Conservation (phyloP, 1,140 invertebrate genomes). For the Eubasilissa regina region DNA sequence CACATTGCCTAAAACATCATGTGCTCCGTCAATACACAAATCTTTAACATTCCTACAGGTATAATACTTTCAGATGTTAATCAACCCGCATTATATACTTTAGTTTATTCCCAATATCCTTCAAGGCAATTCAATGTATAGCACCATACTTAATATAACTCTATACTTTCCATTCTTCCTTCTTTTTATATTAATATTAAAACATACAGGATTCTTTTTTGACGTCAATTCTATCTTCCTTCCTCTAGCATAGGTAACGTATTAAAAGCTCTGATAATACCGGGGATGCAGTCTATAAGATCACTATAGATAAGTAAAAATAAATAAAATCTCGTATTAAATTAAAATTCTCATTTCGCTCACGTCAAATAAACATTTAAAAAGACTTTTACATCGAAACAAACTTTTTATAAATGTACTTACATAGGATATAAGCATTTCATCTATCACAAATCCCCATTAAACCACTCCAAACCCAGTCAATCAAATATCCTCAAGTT, state of each 20-base stretch:
- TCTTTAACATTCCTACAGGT: constrained; percentile 41
- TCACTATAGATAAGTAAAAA: constrained; percentile 40
- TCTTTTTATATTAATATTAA: constrained; percentile 46
- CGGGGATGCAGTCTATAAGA: constrained; percentile 51
- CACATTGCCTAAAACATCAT: constrained; percentile 56
- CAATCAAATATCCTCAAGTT: no score
- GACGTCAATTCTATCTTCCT: constrained; percentile 9
- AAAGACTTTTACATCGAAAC: constrained; percentile 16
- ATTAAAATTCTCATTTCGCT: constrained; percentile 30
- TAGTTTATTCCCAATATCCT: constrained; percentile 54
- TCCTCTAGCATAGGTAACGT: constrained; percentile 44
- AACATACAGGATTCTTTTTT: constrained; percentile 38
- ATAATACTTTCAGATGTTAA: constrained; percentile 48
- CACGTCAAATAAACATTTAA: constrained; percentile 1
- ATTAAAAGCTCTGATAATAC: constrained; percentile 51
- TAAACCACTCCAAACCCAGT: not conserved
- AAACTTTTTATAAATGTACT: constrained; percentile 19
- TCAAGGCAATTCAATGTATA: constrained; percentile 61
- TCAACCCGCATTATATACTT: constrained; percentile 26
- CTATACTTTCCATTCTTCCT: constrained; percentile 54
- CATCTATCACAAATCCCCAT: constrained; percentile 32
- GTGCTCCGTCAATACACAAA: constrained; percentile 56
- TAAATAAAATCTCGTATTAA: constrained; percentile 37
- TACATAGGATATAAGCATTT: constrained; percentile 34
- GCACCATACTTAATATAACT: constrained; percentile 60